A percentile compares a stretch with the other conserved stretches of the same genome.
Evolutionary conservation across 2,797 vertebrate genomes (phyloP).

Genomic region (Nothura maculosa): DNA sequence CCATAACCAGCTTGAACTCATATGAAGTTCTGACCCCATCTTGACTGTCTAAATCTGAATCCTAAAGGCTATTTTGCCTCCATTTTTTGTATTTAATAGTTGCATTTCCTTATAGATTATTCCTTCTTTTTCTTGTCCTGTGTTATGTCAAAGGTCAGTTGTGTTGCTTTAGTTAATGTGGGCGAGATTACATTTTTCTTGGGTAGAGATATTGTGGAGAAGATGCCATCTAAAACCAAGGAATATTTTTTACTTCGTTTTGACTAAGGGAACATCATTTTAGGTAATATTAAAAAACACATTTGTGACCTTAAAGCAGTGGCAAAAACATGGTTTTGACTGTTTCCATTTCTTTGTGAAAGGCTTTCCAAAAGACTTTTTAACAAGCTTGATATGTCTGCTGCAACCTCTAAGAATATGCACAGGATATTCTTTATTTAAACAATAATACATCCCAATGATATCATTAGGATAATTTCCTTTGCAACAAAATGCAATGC

Average conservation of each 20-base stretch:
- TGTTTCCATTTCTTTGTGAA: background rate
- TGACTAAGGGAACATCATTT: background rate
- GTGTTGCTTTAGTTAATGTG: background rate
- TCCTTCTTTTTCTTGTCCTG: background rate
- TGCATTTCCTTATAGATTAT: background rate
- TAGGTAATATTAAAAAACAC: background rate
- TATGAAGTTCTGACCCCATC: background rate
- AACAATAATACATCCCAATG: background rate
- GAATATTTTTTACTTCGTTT: background rate
- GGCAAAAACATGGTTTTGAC: background rate
- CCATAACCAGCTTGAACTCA: background rate
- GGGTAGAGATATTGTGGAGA: background rate
- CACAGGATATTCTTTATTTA: slow-evolving; percentile 50
- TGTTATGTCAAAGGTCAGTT: background rate
- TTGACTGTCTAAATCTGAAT: background rate
- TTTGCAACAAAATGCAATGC: slow-evolving; percentile 72
- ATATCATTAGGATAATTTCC: slow-evolving; percentile 73
- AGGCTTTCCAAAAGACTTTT: background rate
- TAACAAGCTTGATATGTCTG: slow-evolving; percentile 35
- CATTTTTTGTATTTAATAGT: slow-evolving; percentile 12
- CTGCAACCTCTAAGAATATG: background rate
- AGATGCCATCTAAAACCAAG: background rate
- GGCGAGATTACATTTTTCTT: background rate
- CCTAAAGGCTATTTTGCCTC: background rate
- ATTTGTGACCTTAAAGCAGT: background rate